Percentiles rank a stretch among this genome's conserved stretches.
Evolutionary conservation across 2,113 vertebrate species (phyloP).

Genomic region (Blennius ocellaris): DNA sequence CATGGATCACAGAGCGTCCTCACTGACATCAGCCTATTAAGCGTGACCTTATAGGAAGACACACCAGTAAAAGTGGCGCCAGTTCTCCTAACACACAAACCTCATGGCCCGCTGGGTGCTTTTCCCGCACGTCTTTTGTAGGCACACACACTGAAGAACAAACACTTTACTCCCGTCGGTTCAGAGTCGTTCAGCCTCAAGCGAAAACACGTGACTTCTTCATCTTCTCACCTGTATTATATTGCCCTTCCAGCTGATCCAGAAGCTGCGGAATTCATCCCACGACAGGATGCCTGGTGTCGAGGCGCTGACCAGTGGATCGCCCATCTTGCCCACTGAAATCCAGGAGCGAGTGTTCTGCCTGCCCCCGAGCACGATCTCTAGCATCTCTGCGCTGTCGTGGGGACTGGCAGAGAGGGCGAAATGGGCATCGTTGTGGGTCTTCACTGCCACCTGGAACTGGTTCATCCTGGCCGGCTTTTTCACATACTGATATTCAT

Average conservation of each 20-base stretch:
- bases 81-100: constrained; percentile 61
- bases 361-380: constrained; percentile 90
- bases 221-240: constrained; percentile 84
- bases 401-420: constrained; percentile 89
- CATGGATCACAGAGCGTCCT: constrained; percentile 65
- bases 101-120: constrained; percentile 41
- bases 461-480: constrained; percentile 87
- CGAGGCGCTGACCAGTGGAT: constrained; percentile 83
- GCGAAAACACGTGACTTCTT: not conserved
- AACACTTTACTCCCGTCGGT: not conserved
- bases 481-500: constrained; percentile 94
- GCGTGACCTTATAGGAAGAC: constrained; percentile 65
- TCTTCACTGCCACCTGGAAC: constrained; percentile 90
- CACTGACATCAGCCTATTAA: constrained; percentile 63
- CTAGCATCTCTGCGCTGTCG: constrained; percentile 90
- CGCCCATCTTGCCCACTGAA: constrained; percentile 90
- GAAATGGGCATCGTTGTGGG: constrained; percentile 91
- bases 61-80: constrained; percentile 68
- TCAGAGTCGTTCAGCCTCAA: not conserved
- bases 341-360: constrained; percentile 93
- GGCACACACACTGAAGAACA: constrained; percentile 3
- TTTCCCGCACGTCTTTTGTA: constrained; percentile 25
- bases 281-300: constrained; percentile 90
- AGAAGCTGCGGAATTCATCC: constrained; percentile 95
- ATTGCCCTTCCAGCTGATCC: constrained; percentile 91